A percentile compares a stretch with the other conserved stretches of the same genome.
phyloP scores from a whole-genome alignment of 2,888 invertebrate genomes.

The Caenorhabditis uteleia region DNA sequence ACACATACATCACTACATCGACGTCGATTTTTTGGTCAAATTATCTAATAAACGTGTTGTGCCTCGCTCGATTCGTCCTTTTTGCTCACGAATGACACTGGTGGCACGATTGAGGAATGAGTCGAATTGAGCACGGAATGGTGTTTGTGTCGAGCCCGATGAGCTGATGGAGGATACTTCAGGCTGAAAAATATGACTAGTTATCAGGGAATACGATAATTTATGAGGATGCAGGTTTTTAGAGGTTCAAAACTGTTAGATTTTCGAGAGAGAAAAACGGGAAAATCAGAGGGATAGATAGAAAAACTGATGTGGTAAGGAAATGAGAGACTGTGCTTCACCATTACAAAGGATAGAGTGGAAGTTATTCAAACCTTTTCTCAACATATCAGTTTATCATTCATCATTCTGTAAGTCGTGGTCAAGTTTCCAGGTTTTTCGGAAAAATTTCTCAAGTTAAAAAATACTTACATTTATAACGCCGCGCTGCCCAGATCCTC shows the following conservation, averaged over 20 bases:
- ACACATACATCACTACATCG: no score
- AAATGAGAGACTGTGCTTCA: no score
- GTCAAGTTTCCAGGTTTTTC: no score
- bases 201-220: neutral
- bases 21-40: constrained; percentile 15
- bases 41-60: constrained; percentile 20
- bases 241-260: no score
- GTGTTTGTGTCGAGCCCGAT: constrained; percentile 1
- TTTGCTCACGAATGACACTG: constrained; percentile 26
- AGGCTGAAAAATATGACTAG: constrained; percentile 11
- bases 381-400: no score
- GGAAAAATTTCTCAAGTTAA: neutral
- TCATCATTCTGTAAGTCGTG: no score
- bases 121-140: constrained; percentile 20
- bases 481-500: constrained; percentile 55
- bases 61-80: constrained; percentile 14
- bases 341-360: no score
- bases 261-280: no score
- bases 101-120: constrained; percentile 17
- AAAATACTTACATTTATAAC: constrained; percentile 35
- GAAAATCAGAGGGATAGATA: no score
- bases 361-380: no score
- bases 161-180: constrained; percentile 18
- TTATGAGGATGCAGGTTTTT: no score
- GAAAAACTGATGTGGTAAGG: no score